Conservation (phyloP, 2,113 vertebrate species). For the Corynorhinus townsendii region DNA sequence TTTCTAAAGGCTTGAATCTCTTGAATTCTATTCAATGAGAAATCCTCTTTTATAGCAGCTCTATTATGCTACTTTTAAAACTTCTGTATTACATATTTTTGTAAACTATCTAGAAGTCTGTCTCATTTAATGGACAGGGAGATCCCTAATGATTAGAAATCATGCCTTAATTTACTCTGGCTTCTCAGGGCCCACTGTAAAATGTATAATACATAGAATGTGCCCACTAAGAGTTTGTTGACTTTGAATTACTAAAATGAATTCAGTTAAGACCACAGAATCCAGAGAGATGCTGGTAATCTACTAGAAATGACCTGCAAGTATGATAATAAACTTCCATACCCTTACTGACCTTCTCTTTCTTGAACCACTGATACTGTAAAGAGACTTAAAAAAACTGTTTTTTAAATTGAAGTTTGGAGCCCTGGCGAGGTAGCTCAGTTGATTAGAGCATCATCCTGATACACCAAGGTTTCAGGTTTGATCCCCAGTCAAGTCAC, state of each 20-base stretch:
- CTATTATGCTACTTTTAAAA: background rate
- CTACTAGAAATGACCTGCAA: background rate
- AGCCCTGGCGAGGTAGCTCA: background rate
- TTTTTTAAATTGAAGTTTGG: background rate
- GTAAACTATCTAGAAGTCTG: background rate
- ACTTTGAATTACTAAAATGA: conserved; percentile 10
- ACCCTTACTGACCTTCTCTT: background rate
- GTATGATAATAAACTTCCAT: background rate
- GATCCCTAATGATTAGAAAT: background rate
- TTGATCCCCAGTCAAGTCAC: too few relatives aligned
- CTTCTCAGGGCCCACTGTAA: background rate
- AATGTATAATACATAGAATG: background rate
- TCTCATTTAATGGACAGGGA: background rate
- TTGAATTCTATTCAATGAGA: background rate
- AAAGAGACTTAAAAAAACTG: background rate
- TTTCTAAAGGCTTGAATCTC: background rate
- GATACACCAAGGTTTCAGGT: too few relatives aligned
- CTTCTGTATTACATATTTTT: background rate
- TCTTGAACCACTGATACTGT: background rate
- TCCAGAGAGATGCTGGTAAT: background rate
- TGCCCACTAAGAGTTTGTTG: background rate
- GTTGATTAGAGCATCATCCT: too few relatives aligned
- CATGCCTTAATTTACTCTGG: background rate
- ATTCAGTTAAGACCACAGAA: background rate
- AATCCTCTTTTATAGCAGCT: background rate